Base-by-base conservation (phyloP, 2,797 vertebrate genomes). In the Anolis apletophallus region DNA sequence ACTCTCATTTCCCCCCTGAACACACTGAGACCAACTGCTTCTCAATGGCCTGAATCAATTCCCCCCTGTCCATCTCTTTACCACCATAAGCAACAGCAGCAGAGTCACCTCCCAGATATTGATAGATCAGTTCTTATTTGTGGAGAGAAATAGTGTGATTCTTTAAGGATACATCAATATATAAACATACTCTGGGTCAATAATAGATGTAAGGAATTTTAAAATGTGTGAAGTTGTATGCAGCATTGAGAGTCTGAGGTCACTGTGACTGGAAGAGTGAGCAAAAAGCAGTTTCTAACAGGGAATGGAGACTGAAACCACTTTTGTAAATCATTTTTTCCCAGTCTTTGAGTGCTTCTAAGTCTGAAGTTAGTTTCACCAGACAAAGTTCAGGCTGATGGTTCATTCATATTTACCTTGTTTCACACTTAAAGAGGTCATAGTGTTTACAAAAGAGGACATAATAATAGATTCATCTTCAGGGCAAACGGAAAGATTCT, bases 371-470 rank as follows among this genome's bases (percentile, higher is more conserved):
- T 23, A 9, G 57, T 52, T 76, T 52, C 17, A 54, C 26, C 34
- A 34, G 3, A 52, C 32, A 76, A 13, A 32, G 2, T 12, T 19
- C 13, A 29, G n/a, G 17, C 5, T 26, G 9, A 61, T 23, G 2
- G 67, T 11, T 80, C 11, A 81, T 10, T 19, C 34, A 3, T 21
- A 72, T 88, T 95, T 93, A 99, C 99, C 99, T 97, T 99, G 99
- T 95, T 99, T 99, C 90, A 99, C 98, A 3, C 98, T 99, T 92
- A 99, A 96, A 40, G 98, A 99, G 83, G 98, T 99, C 99, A 99
- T 99, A 0, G 99, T 99, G 96, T 99, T 99, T 91, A 99, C 98
- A 88, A 99, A 99, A 80, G 99, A 99, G n/a, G 98, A 99, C 99
- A 99, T 99, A 93, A 99, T 99, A 91, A 99, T 99, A 0, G 98